Evolutionary conservation across 1,140 invertebrate genomes (phyloP).

Genomic region (Pogonomyrmex barbatus): DNA sequence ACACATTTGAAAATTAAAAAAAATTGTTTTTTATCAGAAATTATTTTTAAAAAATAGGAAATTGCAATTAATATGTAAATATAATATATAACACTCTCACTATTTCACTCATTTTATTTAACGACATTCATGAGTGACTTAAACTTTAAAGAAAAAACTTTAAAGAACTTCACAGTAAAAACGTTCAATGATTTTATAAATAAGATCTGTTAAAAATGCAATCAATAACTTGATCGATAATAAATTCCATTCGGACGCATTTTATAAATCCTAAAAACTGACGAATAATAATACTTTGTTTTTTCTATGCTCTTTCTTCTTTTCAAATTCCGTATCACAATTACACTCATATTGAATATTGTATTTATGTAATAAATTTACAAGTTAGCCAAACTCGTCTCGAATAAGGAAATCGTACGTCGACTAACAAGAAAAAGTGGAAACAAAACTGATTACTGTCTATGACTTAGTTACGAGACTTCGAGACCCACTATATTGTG

Average conservation of each 20-base stretch:
- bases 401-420: background rate
- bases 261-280: too few relatives aligned
- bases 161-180: background rate
- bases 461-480: too few relatives aligned
- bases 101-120: constrained; percentile 7
- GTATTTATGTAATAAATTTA: constrained; percentile 28
- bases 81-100: background rate
- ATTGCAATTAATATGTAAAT: background rate
- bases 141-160: background rate
- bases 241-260: too few relatives aligned
- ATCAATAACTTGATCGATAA: too few relatives aligned
- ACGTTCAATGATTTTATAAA: background rate
- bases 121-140: background rate
- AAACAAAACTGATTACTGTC: background rate
- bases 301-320: too few relatives aligned
- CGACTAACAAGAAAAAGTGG: background rate
- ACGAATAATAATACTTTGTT: too few relatives aligned
- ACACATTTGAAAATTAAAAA: too few relatives aligned
- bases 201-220: too few relatives aligned
- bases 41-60: background rate
- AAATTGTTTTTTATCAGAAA: too few relatives aligned
- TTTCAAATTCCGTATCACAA: too few relatives aligned
- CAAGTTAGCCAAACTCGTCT: background rate
- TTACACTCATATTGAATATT: constrained; percentile 11
- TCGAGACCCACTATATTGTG: too few relatives aligned